Conservation (phyloP, 1,140 invertebrate species). For the Drosophila gunungcola region DNA sequence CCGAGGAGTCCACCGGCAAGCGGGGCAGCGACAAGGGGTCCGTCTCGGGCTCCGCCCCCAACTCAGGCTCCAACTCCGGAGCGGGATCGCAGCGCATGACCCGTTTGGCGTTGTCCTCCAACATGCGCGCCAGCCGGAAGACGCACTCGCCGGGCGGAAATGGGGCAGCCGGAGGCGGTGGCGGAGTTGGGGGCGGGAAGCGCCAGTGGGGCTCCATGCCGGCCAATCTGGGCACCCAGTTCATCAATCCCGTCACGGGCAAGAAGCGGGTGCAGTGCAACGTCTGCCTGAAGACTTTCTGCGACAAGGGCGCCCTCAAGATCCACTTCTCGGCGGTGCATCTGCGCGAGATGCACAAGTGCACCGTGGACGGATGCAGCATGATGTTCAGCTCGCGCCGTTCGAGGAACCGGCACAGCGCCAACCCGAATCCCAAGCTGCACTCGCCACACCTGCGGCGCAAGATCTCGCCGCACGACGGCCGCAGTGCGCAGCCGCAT, state of each 20-base stretch:
- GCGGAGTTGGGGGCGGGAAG: constrained; percentile 86
- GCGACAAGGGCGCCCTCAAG: constrained; percentile 99
- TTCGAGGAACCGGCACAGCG: constrained; percentile 97
- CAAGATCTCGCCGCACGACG: constrained; percentile 97
- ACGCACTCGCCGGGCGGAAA: constrained; percentile 88
- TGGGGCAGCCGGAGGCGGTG: constrained; percentile 59
- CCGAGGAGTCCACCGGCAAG: not conserved
- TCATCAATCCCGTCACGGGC: constrained; percentile 95
- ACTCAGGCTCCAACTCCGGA: constrained; percentile 22
- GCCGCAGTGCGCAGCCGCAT: constrained; percentile 93
- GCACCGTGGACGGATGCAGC: constrained; percentile 98
- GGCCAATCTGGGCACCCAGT: constrained; percentile 93
- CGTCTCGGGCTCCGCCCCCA: not conserved
- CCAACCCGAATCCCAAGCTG: constrained; percentile 99
- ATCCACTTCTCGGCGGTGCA: constrained; percentile 99
- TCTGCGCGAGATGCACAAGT: constrained; percentile 99
- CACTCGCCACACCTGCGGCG: constrained; percentile 96
- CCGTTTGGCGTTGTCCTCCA: constrained; percentile 44
- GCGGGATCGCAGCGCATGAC: constrained; percentile 51
- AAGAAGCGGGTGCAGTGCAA: constrained; percentile 99
- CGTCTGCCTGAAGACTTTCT: constrained; percentile 99
- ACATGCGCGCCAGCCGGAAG: constrained; percentile 87
- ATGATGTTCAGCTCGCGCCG: constrained; percentile 99
- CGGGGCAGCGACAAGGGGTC: constrained; percentile 3
- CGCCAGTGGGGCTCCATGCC: constrained; percentile 95